These are phyloP conservation scores for Himalopsyche japonica DNA, from an alignment of 2,888 invertebrate species.

Conservation along the genomic window DNA sequence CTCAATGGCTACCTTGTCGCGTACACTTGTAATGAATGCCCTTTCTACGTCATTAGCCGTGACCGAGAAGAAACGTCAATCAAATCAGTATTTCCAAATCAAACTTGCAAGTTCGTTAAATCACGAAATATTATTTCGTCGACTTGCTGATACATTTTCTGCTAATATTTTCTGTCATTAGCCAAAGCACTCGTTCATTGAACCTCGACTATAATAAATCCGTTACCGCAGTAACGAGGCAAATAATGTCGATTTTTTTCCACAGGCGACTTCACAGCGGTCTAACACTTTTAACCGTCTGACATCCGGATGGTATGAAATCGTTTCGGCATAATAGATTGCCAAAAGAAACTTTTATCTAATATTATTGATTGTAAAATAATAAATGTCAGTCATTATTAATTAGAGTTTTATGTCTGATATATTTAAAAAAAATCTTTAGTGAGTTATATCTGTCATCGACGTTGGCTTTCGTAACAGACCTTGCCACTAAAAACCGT, in stretches of 20 bases:
- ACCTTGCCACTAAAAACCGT: too few species aligned
- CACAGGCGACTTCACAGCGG: background rate
- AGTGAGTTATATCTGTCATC: too few species aligned
- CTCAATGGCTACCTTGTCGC: too few species aligned
- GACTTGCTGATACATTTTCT: background rate
- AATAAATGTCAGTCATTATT: too few species aligned
- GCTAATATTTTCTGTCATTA: background rate
- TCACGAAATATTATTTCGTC: background rate
- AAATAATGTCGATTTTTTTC: background rate
- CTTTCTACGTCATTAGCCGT: background rate
- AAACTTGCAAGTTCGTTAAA: background rate
- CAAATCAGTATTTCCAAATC: background rate
- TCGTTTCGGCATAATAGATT: background rate
- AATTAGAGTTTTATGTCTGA: too few species aligned
- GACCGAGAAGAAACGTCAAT: background rate
- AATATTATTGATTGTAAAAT: too few species aligned
- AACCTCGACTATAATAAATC: background rate
- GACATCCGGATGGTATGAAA: background rate
- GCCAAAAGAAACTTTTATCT: background rate
- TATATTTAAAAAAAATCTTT: too few species aligned
- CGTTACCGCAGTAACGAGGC: background rate
- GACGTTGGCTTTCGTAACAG: too few species aligned
- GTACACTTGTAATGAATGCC: too few species aligned
- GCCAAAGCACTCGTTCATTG: background rate
- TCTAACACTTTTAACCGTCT: background rate